Base-by-base conservation (phyloP, 2,888 invertebrate species). In the Biston stratarius region DNA sequence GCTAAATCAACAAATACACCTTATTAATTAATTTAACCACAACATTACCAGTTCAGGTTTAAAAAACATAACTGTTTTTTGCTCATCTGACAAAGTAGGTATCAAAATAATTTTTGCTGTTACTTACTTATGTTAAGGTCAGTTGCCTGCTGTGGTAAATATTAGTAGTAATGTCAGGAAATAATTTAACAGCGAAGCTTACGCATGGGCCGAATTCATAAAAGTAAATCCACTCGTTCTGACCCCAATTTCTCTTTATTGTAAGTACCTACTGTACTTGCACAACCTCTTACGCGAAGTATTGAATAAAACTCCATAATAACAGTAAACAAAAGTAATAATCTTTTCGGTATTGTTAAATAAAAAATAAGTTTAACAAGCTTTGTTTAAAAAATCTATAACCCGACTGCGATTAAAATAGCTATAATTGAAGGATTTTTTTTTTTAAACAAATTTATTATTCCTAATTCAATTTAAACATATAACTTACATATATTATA, bases 191-290 rank as follows among this genome's bases (percentile, higher is more conserved):
- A 24, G 38, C n/a, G 24, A 24, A 24, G 38, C 51, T 51, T 24
- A 60, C 33, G 49, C 49, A 60, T 40, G 59, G 38, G 10, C 33
- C n/a, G 59, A 45, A 57, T 53, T 38, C 14, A 52, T 14, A n/a
- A 53, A 53, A 55, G 24, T 42, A 42, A 42, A 24, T 8, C n/a
- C n/a, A 42, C 24, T n/a, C 33, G 15, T 52, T 15, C 36, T 57
- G 66, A 61, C 65, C 71, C 40, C 57, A 66, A 66, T 71, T 71
- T 71, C 71, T 64, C 71, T 71, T 53, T 14, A 53, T 52, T 52
- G 9, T 38, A 14, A 10, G 10, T 38, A 38, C 9, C 9, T 52
- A 49, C 33, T 49, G 36, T 36, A 24, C n/a, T 51, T 36, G 8
- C 8, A n/a, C 34, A 9, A 38, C 8, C 38, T 1, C 38, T 38